These are phyloP conservation scores for Anoplopoma fimbria DNA, from an alignment of 2,113 vertebrate species.

Conservation along the genomic window DNA sequence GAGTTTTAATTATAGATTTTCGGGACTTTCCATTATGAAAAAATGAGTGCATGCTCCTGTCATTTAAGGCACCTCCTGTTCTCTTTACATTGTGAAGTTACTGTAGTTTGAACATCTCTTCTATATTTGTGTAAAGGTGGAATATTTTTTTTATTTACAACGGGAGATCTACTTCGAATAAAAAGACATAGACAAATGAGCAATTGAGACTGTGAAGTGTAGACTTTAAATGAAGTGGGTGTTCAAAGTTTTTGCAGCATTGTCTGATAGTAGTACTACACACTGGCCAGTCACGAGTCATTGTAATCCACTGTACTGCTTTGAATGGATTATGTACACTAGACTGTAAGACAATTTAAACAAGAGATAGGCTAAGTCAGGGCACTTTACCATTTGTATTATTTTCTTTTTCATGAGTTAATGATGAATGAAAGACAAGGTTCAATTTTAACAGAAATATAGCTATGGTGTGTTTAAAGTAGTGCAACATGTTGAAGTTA, in stretches of 20 bases:
- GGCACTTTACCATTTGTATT: background rate
- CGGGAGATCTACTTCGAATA: background rate
- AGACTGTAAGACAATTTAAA: constrained; percentile 25
- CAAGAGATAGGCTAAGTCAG: background rate
- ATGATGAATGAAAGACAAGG: background rate
- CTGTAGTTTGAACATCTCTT: background rate
- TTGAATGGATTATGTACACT: constrained; percentile 42
- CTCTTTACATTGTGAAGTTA: background rate
- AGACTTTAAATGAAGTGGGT: background rate
- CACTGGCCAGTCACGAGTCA: background rate
- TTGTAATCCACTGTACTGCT: constrained; percentile 33
- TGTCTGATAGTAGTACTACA: constrained; percentile 10
- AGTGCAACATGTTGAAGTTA: background rate
- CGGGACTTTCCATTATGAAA: background rate
- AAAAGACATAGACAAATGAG: background rate
- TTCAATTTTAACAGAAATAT: background rate
- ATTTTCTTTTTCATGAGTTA: background rate
- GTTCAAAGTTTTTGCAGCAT: background rate
- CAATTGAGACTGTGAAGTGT: background rate
- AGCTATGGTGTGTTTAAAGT: background rate
- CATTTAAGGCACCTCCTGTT: background rate
- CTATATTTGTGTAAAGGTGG: background rate
- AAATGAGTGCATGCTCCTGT: background rate
- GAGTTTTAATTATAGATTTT: background rate
- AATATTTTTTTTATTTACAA: background rate